These are phyloP conservation scores for Pristis pectinata DNA, from an alignment of 2,797 vertebrate genomes.

Conservation along the genomic window DNA sequence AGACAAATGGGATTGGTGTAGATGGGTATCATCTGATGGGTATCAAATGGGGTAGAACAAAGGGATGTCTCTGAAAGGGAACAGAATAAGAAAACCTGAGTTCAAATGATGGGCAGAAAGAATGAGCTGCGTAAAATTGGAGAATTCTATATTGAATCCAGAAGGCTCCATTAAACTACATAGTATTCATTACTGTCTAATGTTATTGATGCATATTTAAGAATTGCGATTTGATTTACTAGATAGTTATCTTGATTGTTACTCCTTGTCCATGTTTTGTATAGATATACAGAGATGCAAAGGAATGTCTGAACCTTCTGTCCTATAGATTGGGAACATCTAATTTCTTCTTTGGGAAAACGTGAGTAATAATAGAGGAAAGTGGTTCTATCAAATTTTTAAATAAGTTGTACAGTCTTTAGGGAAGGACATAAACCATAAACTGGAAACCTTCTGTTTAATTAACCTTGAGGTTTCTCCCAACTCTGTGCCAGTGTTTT, in stretches of 20 bases:
- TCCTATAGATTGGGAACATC: conserved; percentile 83
- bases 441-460: not conserved
- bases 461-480: too few species aligned
- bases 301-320: conserved; percentile 93
- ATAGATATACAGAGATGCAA: conserved; percentile 95
- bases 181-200: not conserved
- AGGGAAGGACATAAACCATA: not conserved
- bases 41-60: too few species aligned
- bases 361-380: conserved; percentile 61
- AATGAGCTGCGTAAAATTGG: too few species aligned
- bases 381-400: not conserved
- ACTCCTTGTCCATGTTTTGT: conserved; percentile 32
- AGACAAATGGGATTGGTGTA: too few species aligned
- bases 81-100: too few species aligned
- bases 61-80: too few species aligned
- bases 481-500: not conserved
- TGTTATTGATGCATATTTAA: not conserved
- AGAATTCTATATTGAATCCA: too few species aligned
- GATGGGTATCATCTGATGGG: too few species aligned
- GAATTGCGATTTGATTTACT: not conserved
- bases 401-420: not conserved
- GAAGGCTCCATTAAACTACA: not conserved
- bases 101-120: too few species aligned
- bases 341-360: conserved; percentile 87
- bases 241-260: not conserved